These are phyloP conservation scores for Epirrhoe alternata DNA, from an alignment of 2,888 invertebrate species.

Conservation along the genomic window DNA sequence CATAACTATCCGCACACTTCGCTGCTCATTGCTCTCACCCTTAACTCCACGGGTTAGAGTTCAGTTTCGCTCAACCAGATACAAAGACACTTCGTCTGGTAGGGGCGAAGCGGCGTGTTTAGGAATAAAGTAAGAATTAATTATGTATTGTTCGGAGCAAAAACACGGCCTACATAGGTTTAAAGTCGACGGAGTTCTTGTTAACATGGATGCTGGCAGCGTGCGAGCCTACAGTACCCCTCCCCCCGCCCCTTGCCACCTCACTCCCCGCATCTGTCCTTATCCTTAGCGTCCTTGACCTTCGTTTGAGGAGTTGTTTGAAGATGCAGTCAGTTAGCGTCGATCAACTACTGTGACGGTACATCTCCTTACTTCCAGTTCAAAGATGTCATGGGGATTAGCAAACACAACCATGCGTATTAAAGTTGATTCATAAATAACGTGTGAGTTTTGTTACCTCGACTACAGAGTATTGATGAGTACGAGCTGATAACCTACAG, in stretches of 20 bases:
- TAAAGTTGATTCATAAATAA: too few species aligned
- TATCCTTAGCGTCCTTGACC: constrained; percentile 2
- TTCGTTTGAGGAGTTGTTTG: constrained; percentile 5
- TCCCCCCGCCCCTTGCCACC: background rate
- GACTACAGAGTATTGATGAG: too few species aligned
- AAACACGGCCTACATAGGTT: constrained; percentile 36
- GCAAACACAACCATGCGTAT: too few species aligned
- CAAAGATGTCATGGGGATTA: too few species aligned
- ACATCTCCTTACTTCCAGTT: too few species aligned
- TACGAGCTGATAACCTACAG: too few species aligned
- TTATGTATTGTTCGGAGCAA: constrained; percentile 38
- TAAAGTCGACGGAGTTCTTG: constrained; percentile 31
- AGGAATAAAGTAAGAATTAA: constrained; percentile 43
- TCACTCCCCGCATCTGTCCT: background rate
- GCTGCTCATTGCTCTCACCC: background rate
- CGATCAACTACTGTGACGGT: too few species aligned
- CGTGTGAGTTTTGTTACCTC: too few species aligned
- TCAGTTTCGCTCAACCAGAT: background rate
- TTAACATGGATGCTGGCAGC: constrained; percentile 2
- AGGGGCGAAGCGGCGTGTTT: constrained; percentile 35
- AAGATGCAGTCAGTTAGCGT: background rate
- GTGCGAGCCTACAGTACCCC: background rate
- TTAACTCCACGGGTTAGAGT: constrained; percentile 10
- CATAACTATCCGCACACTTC: constrained; percentile 30
- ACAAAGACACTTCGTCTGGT: background rate